These are phyloP conservation scores for Trididemnum nubilum DNA, from an alignment of 23 tunicate species.

Conservation along the genomic window DNA sequence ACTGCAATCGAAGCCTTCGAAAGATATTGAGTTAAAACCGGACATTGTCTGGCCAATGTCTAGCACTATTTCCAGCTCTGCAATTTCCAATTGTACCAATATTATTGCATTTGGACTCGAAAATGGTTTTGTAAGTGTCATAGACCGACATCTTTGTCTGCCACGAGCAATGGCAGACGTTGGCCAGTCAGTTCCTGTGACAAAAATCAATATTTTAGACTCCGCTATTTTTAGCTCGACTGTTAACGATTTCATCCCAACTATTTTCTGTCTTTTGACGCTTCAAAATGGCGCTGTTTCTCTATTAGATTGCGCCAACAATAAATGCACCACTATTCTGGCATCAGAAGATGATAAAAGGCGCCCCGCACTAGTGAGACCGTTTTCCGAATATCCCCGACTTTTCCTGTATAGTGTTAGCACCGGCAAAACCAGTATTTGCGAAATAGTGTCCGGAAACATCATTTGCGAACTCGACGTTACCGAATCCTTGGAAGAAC, in stretches of 20 bases:
- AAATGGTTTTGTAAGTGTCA: constrained; percentile 56
- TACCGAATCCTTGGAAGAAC: constrained; percentile 45
- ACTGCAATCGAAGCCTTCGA: constrained; percentile 31
- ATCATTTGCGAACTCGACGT: constrained; percentile 46
- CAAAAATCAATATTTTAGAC: constrained; percentile 33
- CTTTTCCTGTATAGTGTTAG: constrained; percentile 22
- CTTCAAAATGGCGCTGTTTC: constrained; percentile 50
- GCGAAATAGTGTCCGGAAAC: constrained; percentile 21
- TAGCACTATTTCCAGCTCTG: constrained; percentile 31
- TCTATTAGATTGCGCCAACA: constrained; percentile 35
- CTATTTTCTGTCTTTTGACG: constrained; percentile 18
- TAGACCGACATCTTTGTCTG: constrained; percentile 60
- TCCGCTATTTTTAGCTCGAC: not conserved
- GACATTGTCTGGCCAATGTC: constrained; percentile 89
- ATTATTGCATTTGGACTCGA: constrained; percentile 66
- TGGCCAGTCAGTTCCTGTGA: constrained; percentile 14
- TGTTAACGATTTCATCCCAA: constrained; percentile 24
- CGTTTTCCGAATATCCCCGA: constrained; percentile 19
- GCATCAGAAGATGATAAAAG: not conserved
- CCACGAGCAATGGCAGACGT: constrained; percentile 39
- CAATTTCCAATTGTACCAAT: constrained; percentile 44
- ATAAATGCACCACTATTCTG: constrained; percentile 1
- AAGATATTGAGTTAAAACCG: constrained; percentile 66
- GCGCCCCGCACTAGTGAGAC: not conserved
- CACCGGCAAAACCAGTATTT: constrained; percentile 4